Conservation (phyloP, 2,113 vertebrate genomes). For the Semnopithecus entellus region DNA sequence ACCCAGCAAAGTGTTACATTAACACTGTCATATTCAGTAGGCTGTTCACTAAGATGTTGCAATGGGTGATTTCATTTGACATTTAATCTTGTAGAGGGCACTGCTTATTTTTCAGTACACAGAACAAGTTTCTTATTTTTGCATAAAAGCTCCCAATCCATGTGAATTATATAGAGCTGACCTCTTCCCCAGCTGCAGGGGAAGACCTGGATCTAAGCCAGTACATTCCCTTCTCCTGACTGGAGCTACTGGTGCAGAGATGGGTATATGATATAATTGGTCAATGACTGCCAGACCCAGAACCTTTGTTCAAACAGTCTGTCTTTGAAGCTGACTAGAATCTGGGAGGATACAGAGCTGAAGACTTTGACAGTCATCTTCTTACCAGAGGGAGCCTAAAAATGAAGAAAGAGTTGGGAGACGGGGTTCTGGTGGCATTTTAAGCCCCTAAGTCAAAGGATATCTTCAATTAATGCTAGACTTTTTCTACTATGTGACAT, state of each 20-base stretch:
- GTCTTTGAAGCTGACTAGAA: neutral
- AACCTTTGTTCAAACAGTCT: neutral
- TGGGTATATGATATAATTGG: neutral
- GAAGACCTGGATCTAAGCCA: neutral
- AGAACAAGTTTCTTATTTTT: neutral
- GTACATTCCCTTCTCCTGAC: neutral
- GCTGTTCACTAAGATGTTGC: neutral
- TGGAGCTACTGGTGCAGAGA: neutral
- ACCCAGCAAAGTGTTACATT: neutral
- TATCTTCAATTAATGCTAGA: neutral
- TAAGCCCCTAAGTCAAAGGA: neutral
- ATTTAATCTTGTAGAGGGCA: neutral
- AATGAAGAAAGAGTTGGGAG: neutral
- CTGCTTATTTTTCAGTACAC: neutral
- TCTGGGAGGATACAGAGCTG: neutral
- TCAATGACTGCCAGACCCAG: neutral
- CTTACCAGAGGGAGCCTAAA: neutral
- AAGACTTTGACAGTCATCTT: neutral
- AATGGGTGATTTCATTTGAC: neutral
- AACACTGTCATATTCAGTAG: neutral
- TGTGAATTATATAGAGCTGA: neutral
- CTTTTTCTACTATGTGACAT: neutral
- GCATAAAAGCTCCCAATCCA: neutral
- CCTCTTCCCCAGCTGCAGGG: neutral
- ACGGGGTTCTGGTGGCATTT: neutral